Evolutionary conservation across 1,140 invertebrate genomes (phyloP).

Genomic region (Sycophaga agraensis): DNA sequence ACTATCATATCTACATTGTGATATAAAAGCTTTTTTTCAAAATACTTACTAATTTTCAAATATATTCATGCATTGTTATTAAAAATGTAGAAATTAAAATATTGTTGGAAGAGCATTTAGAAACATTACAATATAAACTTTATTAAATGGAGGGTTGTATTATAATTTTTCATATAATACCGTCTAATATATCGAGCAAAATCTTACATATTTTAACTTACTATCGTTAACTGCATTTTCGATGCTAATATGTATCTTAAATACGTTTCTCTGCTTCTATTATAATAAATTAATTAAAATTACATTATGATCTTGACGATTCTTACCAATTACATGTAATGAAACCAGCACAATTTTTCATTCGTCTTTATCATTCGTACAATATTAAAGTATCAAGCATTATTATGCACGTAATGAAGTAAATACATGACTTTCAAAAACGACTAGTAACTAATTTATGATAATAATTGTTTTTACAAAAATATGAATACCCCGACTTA

Average conservation of each 20-base stretch:
- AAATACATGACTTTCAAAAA: neutral
- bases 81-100: neutral
- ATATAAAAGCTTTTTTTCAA: no score
- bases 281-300: constrained; percentile 17
- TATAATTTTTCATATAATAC: no score
- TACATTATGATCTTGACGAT: constrained; percentile 5
- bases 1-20: neutral
- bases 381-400: neutral
- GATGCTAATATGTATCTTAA: no score
- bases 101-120: constrained; percentile 2
- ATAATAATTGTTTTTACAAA: constrained; percentile 9
- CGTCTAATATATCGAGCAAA: no score
- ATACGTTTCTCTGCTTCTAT: neutral
- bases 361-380: neutral
- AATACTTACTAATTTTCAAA: no score
- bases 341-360: neutral
- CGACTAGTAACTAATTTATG: neutral
- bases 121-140: no score
- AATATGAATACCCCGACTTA: constrained; percentile 16
- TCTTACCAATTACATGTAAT: neutral
- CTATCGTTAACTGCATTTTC: no score
- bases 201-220: no score
- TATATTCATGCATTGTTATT: no score
- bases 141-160: no score
- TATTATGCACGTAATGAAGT: neutral